phyloP scores from a whole-genome alignment of 1,140 invertebrate species.

The Sitophilus oryzae region DNA sequence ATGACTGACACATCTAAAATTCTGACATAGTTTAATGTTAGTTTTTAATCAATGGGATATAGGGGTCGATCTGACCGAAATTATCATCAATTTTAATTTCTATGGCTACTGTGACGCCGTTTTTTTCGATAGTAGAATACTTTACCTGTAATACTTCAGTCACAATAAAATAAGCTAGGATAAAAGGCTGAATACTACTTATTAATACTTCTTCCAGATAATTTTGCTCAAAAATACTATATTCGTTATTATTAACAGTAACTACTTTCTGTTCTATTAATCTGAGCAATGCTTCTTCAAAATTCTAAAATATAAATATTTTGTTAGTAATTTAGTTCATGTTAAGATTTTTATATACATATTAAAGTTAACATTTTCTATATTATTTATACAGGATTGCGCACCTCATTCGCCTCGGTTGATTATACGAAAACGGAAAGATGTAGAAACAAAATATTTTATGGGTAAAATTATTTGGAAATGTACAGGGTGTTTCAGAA shows the following conservation, averaged over 20 bases:
- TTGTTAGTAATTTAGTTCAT: conserved; percentile 4
- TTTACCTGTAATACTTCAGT: conserved; percentile 41
- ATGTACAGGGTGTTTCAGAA: too few species aligned
- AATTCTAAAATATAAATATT: conserved; percentile 47
- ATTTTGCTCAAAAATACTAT: conserved; percentile 42
- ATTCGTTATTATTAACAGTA: conserved; percentile 12
- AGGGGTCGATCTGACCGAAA: too few species aligned
- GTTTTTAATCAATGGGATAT: too few species aligned
- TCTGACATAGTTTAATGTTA: too few species aligned
- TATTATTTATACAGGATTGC: too few species aligned
- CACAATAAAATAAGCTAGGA: conserved; percentile 45
- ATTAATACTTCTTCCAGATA: conserved; percentile 44
- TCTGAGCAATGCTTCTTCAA: conserved; percentile 45
- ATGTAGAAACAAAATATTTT: too few species aligned
- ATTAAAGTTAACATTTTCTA: conserved; percentile 6
- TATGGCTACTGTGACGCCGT: too few species aligned
- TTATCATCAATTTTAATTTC: too few species aligned
- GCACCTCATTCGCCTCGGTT: too few species aligned
- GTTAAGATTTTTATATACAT: background rate
- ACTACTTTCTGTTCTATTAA: conserved; percentile 7
- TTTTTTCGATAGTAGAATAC: conserved; percentile 28
- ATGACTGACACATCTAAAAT: too few species aligned
- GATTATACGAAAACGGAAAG: too few species aligned
- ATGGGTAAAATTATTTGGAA: too few species aligned
- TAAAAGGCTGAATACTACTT: conserved; percentile 49